Conservation (phyloP, 2,113 vertebrate genomes). For the Microcebus tavaratra region DNA sequence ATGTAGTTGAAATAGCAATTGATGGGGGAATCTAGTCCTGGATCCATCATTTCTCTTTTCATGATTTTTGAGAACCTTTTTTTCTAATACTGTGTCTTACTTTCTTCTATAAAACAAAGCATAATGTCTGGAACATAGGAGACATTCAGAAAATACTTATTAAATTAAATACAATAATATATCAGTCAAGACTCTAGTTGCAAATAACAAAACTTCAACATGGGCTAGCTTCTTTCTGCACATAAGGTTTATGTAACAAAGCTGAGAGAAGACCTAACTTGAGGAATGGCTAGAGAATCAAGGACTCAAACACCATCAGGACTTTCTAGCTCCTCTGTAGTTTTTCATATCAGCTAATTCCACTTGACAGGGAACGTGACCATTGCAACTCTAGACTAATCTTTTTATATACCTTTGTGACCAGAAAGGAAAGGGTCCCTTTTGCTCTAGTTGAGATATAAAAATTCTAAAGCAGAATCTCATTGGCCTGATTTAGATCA, state of each 20-base stretch:
- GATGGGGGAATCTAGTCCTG: background rate
- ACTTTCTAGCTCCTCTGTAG: background rate
- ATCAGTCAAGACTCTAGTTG: background rate
- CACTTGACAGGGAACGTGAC: background rate
- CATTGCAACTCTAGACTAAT: background rate
- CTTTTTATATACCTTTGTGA: background rate
- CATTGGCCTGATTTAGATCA: background rate
- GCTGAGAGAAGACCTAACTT: background rate
- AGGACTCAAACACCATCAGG: background rate
- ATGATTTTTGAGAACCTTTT: background rate
- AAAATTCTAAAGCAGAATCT: constrained; percentile 42
- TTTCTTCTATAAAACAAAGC: constrained; percentile 32
- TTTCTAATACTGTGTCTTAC: constrained; percentile 1
- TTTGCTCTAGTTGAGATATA: background rate
- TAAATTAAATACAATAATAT: background rate
- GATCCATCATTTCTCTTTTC: background rate
- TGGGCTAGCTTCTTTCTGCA: background rate
- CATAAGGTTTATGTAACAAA: background rate
- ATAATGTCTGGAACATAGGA: background rate
- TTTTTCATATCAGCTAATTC: constrained; percentile 6
- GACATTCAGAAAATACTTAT: constrained; percentile 11
- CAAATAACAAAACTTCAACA: constrained; percentile 24
- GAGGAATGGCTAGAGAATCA: constrained; percentile 4
- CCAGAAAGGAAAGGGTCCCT: background rate
- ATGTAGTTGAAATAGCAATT: background rate